Evolutionary conservation across 2,797 vertebrate species (phyloP).

Genomic region (Calcarius lapponicus): DNA sequence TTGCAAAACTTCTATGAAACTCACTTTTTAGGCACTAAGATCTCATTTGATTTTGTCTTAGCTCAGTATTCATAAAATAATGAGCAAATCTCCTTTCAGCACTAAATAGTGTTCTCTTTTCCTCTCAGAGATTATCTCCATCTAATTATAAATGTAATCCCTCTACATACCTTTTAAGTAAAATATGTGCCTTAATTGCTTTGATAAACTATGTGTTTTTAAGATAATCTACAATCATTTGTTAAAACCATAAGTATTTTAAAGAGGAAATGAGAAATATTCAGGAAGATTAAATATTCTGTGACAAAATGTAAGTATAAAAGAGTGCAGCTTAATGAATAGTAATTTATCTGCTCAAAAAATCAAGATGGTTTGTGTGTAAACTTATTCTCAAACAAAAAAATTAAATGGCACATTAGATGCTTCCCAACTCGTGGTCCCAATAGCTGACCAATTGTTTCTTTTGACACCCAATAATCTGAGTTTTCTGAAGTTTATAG

Average conservation of each 20-base stretch:
- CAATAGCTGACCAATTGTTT: not conserved
- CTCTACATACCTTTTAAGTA: not conserved
- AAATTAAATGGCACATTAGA: not conserved
- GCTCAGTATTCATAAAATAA: not conserved
- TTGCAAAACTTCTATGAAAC: not conserved
- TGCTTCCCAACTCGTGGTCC: not conserved
- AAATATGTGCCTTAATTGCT: constrained; percentile 1
- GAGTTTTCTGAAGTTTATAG: not conserved
- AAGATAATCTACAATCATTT: not conserved
- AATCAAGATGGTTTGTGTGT: not conserved
- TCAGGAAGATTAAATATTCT: not conserved
- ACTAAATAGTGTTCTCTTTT: not conserved
- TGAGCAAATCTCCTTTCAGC: not conserved
- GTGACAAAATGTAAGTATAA: not conserved
- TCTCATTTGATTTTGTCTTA: not conserved
- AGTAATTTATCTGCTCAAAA: constrained; percentile 4
- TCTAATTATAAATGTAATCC: constrained; percentile 25
- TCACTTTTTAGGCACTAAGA: not conserved
- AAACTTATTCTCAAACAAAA: not conserved
- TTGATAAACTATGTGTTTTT: not conserved
- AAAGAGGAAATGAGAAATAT: not conserved
- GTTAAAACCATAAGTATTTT: not conserved
- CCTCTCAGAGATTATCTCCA: not conserved
- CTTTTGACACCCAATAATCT: not conserved
- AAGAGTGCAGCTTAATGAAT: not conserved